A percentile compares a stretch with the other conserved stretches of the same genome.
Evolutionary conservation across 2,797 vertebrate genomes (phyloP).

Genomic region (Sylvia borin): DNA sequence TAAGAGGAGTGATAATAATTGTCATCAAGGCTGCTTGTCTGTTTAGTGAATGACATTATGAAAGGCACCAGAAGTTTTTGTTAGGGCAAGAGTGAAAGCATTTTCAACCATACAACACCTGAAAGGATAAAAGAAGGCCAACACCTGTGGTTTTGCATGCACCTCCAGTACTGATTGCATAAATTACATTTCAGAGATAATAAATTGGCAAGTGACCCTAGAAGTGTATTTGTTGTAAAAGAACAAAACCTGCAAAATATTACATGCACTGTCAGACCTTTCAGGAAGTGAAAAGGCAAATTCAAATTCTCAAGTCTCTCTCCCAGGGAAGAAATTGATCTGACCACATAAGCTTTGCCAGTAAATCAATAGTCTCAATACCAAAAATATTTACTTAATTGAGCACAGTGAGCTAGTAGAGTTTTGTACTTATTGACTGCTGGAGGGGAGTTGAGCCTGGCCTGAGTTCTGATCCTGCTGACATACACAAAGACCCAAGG

Average conservation of each 20-base stretch:
- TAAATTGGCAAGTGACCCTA: neutral
- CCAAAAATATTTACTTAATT: neutral
- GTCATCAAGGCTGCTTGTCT: neutral
- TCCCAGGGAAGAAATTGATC: neutral
- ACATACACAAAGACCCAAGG: fast-evolving
- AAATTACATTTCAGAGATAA: neutral
- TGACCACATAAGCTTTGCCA: neutral
- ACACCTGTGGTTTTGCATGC: neutral
- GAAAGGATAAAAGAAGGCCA: neutral
- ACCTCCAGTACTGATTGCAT: neutral
- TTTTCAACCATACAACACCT: neutral
- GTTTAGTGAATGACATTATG: neutral
- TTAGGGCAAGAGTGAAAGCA: neutral
- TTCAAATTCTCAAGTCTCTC: neutral
- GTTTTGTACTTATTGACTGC: neutral
- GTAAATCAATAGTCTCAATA: neutral
- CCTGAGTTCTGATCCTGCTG: neutral
- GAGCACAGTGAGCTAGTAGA: neutral
- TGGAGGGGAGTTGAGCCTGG: neutral
- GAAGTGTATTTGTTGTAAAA: neutral
- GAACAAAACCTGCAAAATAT: neutral
- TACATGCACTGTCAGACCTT: neutral
- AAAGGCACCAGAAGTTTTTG: neutral
- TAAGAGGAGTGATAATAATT: neutral
- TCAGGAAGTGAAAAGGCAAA: neutral